Evolutionary conservation across 2,113 vertebrate genomes (phyloP), one percentile per base, ranked within the genome.

Genomic region (Stegastes partitus): DNA sequence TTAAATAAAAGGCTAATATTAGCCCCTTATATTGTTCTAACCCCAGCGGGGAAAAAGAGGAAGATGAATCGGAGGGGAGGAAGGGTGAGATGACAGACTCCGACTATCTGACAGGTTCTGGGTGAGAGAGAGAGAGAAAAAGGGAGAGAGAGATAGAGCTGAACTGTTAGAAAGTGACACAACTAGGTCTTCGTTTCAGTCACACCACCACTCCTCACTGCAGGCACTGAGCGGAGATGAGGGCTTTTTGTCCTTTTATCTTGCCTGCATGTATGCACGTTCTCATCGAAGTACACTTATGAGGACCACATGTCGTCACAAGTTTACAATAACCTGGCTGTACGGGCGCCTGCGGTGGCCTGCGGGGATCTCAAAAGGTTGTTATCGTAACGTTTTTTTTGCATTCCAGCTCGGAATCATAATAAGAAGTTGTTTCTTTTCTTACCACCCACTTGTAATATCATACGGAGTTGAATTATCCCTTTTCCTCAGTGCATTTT

Each of bases 111-210:
- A 89, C 90, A 89, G 85, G 84, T 89, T 87, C 68, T 84, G 94
- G 63, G 87, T 76, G 86, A 74, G 78, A 81, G 83, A 56, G 66
- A 58, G 68, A 62, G 67, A 77, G 39, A 11, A 56, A n/a, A 49
- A 37, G 76, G 54, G 78, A 59, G 70, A 79, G 61, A 16, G 74
- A 72, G 64, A 51, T 70, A 81, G 63, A 79, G 79, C 66, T 87
- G 86, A 90, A 90, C 87, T 89, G 86, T 94, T 96, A 91, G 92
- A 95, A 97, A 96, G 94, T 97, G 97, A 97, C 97, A 97, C 95
- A 98, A 97, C 95, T 97, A 95, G 96, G 95, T 90, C 93, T 93
- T 94, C 91, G 90, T 82, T 93, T 95, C 91, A 93, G 89, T 91
- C 95, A 94, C 89, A 93, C 96, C 92, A 91, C 94, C 93, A 74